Conservation (phyloP, 2,888 invertebrate genomes). For the Eumacrocentrus americanus region DNA sequence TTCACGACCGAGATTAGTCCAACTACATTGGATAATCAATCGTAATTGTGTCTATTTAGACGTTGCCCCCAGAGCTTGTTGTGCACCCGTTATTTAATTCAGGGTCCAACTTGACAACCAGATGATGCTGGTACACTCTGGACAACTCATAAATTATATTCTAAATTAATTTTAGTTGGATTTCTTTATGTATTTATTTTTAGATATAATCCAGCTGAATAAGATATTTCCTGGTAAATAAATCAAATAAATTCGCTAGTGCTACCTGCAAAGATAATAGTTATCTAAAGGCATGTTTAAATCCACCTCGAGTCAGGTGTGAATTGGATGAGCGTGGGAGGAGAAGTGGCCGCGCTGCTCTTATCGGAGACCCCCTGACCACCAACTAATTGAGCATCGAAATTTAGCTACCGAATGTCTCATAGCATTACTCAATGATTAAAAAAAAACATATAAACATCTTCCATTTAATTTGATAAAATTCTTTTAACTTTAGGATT, state of each 20-base stretch:
- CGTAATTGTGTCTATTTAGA: slow-evolving; percentile 42
- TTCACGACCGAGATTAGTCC: slow-evolving; percentile 34
- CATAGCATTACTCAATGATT: neutral
- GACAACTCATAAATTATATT: no score
- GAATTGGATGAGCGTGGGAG: slow-evolving; percentile 40
- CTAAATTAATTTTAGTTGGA: neutral
- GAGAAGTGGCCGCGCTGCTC: slow-evolving; percentile 26
- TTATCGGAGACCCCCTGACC: slow-evolving; percentile 11
- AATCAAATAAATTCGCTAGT: neutral
- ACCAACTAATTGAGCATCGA: slow-evolving; percentile 17
- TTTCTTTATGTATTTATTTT: neutral
- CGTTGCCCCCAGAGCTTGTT: slow-evolving; percentile 29
- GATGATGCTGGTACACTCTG: neutral
- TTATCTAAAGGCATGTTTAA: slow-evolving; percentile 32
- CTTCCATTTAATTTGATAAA: no score
- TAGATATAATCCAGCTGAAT: neutral
- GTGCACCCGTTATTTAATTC: slow-evolving; percentile 36
- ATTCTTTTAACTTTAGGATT: no score
- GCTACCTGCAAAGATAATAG: slow-evolving; percentile 47
- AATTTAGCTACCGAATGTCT: slow-evolving; percentile 15
- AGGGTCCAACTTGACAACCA: slow-evolving; percentile 8
- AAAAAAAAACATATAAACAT: neutral
- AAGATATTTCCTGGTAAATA: neutral
- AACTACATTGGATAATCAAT: slow-evolving; percentile 41
- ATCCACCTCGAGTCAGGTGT: slow-evolving; percentile 51